Percentiles rank a stretch among this genome's conserved stretches.
These are phyloP conservation scores for Actinemys pallida DNA, from an alignment of 2,113 vertebrate species.

Conservation along the genomic window DNA sequence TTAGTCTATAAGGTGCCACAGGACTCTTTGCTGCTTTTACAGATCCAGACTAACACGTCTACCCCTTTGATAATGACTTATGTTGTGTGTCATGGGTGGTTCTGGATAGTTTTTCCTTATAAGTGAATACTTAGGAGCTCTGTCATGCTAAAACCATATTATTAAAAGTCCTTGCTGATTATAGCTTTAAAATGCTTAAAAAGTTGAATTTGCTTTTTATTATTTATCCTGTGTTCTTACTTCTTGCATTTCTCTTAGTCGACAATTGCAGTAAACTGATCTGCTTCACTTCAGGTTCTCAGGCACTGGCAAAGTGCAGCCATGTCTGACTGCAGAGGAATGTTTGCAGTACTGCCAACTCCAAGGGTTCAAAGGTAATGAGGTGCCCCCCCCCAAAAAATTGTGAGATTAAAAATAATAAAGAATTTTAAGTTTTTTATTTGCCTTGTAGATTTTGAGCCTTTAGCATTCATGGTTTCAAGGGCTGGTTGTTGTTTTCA, in stretches of 20 bases:
- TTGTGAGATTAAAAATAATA: background rate
- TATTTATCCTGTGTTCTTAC: background rate
- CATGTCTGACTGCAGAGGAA: background rate
- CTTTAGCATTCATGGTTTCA: background rate
- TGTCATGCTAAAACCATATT: background rate
- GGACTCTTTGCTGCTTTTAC: too few species aligned
- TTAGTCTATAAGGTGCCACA: too few species aligned
- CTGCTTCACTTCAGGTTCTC: background rate
- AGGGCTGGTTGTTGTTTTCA: background rate
- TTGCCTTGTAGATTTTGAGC: background rate
- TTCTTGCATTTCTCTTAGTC: accelerated
- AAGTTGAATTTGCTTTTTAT: background rate
- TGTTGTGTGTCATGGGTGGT: background rate
- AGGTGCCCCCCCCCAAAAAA: background rate
- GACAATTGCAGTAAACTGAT: accelerated
- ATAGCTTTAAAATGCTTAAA: background rate
- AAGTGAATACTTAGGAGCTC: background rate
- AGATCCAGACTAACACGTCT: too few species aligned
- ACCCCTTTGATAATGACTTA: background rate
- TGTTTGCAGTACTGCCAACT: background rate
- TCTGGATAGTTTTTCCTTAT: background rate
- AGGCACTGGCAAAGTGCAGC: background rate
- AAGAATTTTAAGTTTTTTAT: accelerated
- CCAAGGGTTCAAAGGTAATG: background rate
- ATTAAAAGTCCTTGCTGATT: background rate